Base-by-base conservation (phyloP, 1,140 invertebrate genomes). In the Cyclina sinensis region DNA sequence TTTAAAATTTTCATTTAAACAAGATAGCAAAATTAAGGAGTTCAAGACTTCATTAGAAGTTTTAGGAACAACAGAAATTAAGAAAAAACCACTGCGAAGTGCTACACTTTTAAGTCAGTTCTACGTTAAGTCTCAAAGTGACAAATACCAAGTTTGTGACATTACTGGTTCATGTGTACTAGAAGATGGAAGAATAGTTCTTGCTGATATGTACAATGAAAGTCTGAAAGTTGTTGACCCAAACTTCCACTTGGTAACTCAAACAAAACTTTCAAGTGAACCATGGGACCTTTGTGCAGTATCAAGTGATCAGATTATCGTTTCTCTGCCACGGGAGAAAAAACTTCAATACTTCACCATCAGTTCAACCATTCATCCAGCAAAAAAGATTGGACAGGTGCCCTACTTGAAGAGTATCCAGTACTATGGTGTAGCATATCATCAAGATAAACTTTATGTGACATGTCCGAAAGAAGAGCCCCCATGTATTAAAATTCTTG, bases 311-410 rank as follows among this genome's bases (percentile, higher is more conserved):
- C 85, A 87, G 35, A 48, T 87, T 4, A 43, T 70, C 11, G 76
- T 87, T 21, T 62, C 74, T 0, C 32, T 87, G 16, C 85, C 85
- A 4, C 51, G 43, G 4, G 85, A 87, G 62, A 87, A 70, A 46
- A 87, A 87, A 70, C 74, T 87, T 59, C 85, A 87, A 65, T 80
- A 78, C 54, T 87, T 87, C 57, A 79, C 37, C 24, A 78, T 87
- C 39, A 59, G 85, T 24, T 59, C 70, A 68, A 87, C 85, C 21
- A 76, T 87, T 32, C 70, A 78, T 46, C 85, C 85, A 1, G 48
- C 70, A 2, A 79, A 80, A 37, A 87, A 78, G 59, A 87, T 87
- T 43, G 85, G 85, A 27, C 51, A n/a, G 30, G 30, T 24, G 12
- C 11, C 57, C 21, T 32, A 43, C 0, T n/a, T 59, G 73, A 87